Evolutionary conservation across 2,888 invertebrate genomes (phyloP).

Genomic region (Agriotes lineatus): DNA sequence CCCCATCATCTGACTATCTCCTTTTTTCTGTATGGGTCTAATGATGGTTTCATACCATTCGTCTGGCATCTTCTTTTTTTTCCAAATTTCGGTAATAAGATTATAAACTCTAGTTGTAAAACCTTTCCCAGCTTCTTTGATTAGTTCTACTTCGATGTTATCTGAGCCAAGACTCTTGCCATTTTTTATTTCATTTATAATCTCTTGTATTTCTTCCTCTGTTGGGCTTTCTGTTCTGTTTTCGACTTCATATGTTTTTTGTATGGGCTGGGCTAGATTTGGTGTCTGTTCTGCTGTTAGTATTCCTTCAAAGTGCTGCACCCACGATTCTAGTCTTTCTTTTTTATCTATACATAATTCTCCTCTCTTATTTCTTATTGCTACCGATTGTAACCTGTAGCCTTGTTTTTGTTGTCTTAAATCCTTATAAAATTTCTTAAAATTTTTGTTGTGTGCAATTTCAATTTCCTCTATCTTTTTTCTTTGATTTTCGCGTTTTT

Average conservation of each 20-base stretch:
- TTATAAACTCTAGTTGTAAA: no score
- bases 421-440: not conserved
- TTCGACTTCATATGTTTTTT: not conserved
- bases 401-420: no score
- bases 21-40: not conserved
- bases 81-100: not conserved
- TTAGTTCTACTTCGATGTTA: no score
- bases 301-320: no score
- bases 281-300: not conserved
- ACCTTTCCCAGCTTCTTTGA: no score
- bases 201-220: no score
- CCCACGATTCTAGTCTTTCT: no score
- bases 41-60: not conserved
- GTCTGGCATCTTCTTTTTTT: not conserved
- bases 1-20: not conserved
- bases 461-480: no score
- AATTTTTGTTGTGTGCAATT: no score
- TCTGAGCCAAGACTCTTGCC: no score
- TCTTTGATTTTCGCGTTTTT: not conserved
- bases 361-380: no score
- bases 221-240: not conserved
- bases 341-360: no score
- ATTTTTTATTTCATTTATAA: slow-evolving; percentile 2
- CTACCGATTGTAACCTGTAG: not conserved
- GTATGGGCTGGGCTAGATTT: not conserved